Evolutionary conservation across 1,140 invertebrate genomes (phyloP).

Genomic region (Drosophila sechellia): DNA sequence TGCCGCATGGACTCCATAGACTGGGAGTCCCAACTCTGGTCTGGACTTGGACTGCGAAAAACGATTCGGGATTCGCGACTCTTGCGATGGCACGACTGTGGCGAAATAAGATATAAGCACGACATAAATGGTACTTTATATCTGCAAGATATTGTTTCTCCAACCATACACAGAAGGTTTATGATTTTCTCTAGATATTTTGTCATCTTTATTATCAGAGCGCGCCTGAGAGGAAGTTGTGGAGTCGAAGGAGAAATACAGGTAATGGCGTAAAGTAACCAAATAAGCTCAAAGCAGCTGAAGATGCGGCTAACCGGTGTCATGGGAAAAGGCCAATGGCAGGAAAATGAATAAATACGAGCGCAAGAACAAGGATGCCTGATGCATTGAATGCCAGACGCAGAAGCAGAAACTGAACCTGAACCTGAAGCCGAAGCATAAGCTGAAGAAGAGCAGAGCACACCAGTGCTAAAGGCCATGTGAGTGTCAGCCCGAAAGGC

Average conservation of each 20-base stretch:
- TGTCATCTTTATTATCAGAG: constrained; percentile 83
- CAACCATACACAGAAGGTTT: constrained; percentile 83
- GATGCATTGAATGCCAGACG: constrained; percentile 57
- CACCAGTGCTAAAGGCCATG: constrained; percentile 24
- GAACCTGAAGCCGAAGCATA: neutral
- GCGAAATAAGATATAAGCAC: constrained; percentile 83
- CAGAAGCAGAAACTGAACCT: neutral
- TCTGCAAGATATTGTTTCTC: constrained; percentile 82
- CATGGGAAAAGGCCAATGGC: constrained; percentile 61
- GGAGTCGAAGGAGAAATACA: constrained; percentile 12
- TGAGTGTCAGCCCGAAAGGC: constrained; percentile 57
- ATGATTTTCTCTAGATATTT: constrained; percentile 84
- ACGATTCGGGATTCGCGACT: constrained; percentile 27
- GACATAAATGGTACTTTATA: constrained; percentile 84
- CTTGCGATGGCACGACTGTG: constrained; percentile 67
- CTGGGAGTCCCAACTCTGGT: constrained; percentile 4
- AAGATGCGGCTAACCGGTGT: constrained; percentile 49
- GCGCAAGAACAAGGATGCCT: constrained; percentile 38
- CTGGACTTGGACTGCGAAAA: constrained; percentile 10
- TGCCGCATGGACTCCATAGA: constrained; percentile 19
- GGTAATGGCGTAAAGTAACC: constrained; percentile 77
- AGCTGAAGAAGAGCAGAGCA: constrained; percentile 8
- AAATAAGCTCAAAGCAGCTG: constrained; percentile 64
- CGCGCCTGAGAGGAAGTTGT: constrained; percentile 20
- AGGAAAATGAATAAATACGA: constrained; percentile 35